Evolutionary conservation across 1,140 invertebrate genomes (phyloP), one percentile per base, ranked within the genome.

Genomic region (Anagrus nilaparvatae): DNA sequence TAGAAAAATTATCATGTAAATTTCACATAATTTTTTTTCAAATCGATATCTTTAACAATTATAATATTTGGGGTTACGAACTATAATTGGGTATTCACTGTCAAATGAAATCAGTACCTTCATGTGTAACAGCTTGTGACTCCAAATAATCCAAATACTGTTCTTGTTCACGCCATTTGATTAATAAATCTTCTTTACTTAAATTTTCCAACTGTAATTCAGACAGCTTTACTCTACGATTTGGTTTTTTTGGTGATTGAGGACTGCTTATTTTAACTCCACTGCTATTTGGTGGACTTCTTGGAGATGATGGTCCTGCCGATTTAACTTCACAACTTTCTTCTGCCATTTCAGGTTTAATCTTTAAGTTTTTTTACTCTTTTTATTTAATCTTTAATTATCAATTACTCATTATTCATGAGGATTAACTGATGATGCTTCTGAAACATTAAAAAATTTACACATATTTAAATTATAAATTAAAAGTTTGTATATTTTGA

Each of bases 151-250:
- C 70, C 53, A 72, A 53, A 60, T 72, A 73, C 39, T 68, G 62
- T 43, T 73, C 71, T 60, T 72, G 67, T 56, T 71, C 67, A 43
- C 61, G 59, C 71, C 71, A 73, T 50, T 70, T 72, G 45, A 61
- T 60, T 42, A 66, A 54, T 41, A 75, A 55, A 46, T 74, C 72
- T 35, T 74, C 70, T 58, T 66, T 73, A 28, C 59, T 63, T 34
- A 72, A 51, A 33, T 46, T 55, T 31, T 71, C 67, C 49, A 75
- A 53, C 34, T 73, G 67, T 47, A 71, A 67, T 21, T 65, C 62
- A n/a, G 60, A 65, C 34, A 73, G 49, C 44, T 69, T 67, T 12
- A 71, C 50, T 14, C 62, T 59, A 17, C 64, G 61, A n/a, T n/a
- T n/a, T 16, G 57, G 40, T 38, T 60, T 63, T 10, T 56, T 59